These are phyloP conservation scores for Drosophila atripex DNA, from an alignment of 2,888 invertebrate species.

Conservation along the genomic window DNA sequence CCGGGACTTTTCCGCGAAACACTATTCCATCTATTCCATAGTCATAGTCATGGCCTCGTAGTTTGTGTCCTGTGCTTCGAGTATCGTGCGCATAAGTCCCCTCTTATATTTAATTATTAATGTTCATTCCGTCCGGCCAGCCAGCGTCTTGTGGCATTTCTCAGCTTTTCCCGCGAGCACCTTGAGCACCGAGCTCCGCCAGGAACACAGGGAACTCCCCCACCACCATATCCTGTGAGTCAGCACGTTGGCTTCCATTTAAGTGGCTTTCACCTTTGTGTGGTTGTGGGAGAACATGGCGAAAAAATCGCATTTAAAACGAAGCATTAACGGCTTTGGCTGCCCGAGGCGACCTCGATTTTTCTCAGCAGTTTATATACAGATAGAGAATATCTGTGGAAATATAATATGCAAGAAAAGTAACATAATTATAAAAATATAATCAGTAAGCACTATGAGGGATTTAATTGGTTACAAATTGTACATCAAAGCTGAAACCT, in stretches of 20 bases:
- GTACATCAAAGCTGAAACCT: background rate
- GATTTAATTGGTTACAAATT: background rate
- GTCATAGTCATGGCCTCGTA: conserved; percentile 33
- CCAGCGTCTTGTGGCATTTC: conserved; percentile 58
- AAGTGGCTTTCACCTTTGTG: conserved; percentile 47
- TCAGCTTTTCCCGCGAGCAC: conserved; percentile 28
- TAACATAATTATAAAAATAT: background rate
- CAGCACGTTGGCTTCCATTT: conserved; percentile 38
- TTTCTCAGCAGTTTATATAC: background rate
- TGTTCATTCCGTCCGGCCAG: conserved; percentile 56
- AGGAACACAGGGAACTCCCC: background rate
- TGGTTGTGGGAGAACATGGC: conserved; percentile 32
- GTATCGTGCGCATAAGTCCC: conserved; percentile 52
- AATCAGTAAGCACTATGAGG: background rate
- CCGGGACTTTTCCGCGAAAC: conserved; percentile 46
- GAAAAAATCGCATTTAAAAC: conserved; percentile 56
- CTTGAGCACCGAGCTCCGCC: background rate
- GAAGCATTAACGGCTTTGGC: conserved; percentile 51
- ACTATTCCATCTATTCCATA: conserved; percentile 54
- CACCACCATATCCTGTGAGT: conserved; percentile 15
- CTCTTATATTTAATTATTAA: conserved; percentile 74
- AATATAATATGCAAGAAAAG: background rate
- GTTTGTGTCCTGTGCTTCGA: conserved; percentile 26
- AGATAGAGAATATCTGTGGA: background rate
- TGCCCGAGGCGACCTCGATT: conserved; percentile 6